These are phyloP conservation scores for Mactromeris polynyma DNA, from an alignment of 2,888 invertebrate species.

Conservation along the genomic window DNA sequence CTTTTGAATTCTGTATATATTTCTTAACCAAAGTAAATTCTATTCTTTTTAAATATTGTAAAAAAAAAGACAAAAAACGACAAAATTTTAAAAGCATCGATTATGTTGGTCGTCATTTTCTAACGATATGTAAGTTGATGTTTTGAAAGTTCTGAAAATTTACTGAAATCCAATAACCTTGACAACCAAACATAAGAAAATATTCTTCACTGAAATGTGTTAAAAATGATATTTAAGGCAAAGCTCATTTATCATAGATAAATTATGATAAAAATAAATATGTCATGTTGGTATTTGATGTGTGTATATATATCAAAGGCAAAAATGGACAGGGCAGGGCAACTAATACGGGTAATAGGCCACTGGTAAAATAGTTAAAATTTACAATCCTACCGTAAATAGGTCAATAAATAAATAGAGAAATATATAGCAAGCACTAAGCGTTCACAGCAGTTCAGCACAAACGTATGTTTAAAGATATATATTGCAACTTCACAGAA, in stretches of 20 bases:
- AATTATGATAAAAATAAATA: not conserved
- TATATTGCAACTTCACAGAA: slow-evolving; percentile 8
- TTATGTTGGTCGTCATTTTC: not conserved
- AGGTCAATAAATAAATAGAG: not conserved
- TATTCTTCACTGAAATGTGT: no score
- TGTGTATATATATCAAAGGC: not conserved
- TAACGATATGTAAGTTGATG: not conserved
- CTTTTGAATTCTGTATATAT: no score
- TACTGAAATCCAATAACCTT: not conserved
- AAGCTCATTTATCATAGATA: slow-evolving; percentile 2
- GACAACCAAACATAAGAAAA: not conserved
- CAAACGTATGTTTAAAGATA: not conserved
- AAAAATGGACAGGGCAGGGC: not conserved
- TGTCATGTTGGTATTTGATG: not conserved
- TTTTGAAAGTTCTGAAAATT: not conserved
- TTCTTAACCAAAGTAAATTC: no score
- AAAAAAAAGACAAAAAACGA: not conserved
- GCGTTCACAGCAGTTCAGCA: not conserved
- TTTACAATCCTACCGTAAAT: not conserved
- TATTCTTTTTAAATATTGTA: not conserved
- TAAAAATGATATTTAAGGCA: not conserved
- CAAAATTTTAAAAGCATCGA: not conserved
- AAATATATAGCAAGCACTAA: slow-evolving; percentile 3
- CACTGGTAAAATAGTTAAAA: no score
- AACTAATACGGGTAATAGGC: no score